phyloP scores from a whole-genome alignment of 1,140 invertebrate species.

The Cryptotermes secundus region DNA sequence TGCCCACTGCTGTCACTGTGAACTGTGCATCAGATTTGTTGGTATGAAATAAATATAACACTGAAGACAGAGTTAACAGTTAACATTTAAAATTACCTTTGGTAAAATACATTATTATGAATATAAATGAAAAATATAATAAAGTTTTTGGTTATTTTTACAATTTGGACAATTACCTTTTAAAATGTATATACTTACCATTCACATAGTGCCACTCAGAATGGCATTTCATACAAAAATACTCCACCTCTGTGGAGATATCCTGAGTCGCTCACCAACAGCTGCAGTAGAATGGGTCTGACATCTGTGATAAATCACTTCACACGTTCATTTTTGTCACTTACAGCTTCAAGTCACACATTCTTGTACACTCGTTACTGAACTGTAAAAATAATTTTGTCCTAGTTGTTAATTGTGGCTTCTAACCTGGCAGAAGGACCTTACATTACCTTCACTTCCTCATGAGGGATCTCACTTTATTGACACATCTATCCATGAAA shows the following conservation, averaged over 20 bases:
- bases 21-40: not conserved
- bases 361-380: too few relatives aligned
- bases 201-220: conserved; percentile 3
- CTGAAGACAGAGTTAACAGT: not conserved
- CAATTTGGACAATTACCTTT: not conserved
- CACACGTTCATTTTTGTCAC: too few relatives aligned
- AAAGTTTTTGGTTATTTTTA: conserved; percentile 27
- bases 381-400: too few relatives aligned
- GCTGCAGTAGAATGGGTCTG: not conserved
- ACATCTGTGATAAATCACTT: too few relatives aligned
- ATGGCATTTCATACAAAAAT: conserved; percentile 1
- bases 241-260: not conserved
- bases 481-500: conserved; percentile 76
- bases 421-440: too few relatives aligned
- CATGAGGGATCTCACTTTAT: conserved; percentile 71
- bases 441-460: conserved; percentile 49
- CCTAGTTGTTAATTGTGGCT: too few relatives aligned
- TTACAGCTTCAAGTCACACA: too few relatives aligned
- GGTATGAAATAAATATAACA: conserved; percentile 3
- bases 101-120: conserved; percentile 29
- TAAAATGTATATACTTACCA: not conserved
- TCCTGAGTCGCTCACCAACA: conserved; percentile 8
- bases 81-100: conserved; percentile 28
- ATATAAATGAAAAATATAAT: conserved; percentile 25
- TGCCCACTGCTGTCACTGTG: not conserved